These are phyloP conservation scores for Cryptus armator DNA, from an alignment of 2,888 invertebrate genomes.

Conservation along the genomic window DNA sequence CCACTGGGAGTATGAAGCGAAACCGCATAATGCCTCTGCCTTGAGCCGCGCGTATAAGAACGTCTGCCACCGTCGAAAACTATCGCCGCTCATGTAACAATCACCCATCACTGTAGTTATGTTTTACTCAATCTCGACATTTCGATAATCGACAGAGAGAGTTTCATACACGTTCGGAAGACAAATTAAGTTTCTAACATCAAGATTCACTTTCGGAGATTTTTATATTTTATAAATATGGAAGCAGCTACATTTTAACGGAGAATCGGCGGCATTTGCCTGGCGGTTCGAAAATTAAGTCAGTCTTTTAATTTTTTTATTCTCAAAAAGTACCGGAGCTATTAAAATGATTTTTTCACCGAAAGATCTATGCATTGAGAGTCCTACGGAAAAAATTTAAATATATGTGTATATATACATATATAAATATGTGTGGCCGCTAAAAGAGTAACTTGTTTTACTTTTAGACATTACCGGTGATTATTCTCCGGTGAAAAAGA, in stretches of 20 bases:
- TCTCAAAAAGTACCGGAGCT: too few species aligned
- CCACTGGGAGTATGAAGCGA: slow-evolving; percentile 73
- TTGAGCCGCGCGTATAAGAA: slow-evolving; percentile 15
- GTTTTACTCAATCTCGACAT: slow-evolving; percentile 3
- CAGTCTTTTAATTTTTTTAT: too few species aligned
- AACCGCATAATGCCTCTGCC: slow-evolving; percentile 69
- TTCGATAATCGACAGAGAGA: neutral
- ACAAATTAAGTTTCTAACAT: neutral
- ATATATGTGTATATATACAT: too few species aligned
- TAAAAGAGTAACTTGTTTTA: too few species aligned
- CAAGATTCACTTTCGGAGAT: neutral
- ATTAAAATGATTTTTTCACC: too few species aligned
- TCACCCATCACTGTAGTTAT: neutral
- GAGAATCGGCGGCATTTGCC: too few species aligned
- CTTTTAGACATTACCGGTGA: too few species aligned
- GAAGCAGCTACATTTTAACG: neutral
- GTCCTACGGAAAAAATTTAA: too few species aligned
- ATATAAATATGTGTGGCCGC: too few species aligned
- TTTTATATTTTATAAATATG: neutral
- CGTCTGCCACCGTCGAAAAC: neutral
- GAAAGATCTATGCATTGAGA: too few species aligned
- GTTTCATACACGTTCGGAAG: neutral
- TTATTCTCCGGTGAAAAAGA: too few species aligned
- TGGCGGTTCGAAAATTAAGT: too few species aligned
- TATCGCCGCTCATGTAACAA: slow-evolving; percentile 12